Base-by-base conservation (phyloP, 2,113 vertebrate species). In the Paraplagusia blochii region DNA sequence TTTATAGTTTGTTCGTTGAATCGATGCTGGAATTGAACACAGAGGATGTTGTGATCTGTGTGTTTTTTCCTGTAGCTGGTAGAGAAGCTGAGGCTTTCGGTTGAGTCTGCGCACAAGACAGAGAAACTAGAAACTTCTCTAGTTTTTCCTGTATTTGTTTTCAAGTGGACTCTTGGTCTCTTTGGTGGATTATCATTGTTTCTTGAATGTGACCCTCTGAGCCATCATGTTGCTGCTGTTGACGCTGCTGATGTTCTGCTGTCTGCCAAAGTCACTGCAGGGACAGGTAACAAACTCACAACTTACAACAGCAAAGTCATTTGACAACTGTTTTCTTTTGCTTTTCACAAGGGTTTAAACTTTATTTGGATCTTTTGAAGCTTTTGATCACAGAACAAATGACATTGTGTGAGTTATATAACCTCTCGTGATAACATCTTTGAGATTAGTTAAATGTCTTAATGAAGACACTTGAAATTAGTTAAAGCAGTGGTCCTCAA, bases 231-330 rank as follows among this genome's bases (percentile, higher is more conserved):
- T 72, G 44, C 54, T 76, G 8, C 59, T 69, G 47, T 54, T 72
- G 44, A 52, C 74, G 8, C 59, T 75, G 51, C 63, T 70, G 33
- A 45, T 74, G 9, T 54, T 79, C 45, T 40, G 53, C 45, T 40
- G 53, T 16, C 50, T 74, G 51, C 74, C 72, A 11, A 61, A 63
- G 1, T 78, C 76, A 44, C 46, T 45, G 35, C 78, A 83, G 46
- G 19, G 76, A 51, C 76, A 76, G 84, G 84, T 86, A 84, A 68
- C 14, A 16, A n/a, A 14, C 43, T 15, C 43, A 15, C 43, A 15
- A 49, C 29, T 55, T 60, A 13, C 3, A 35, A 16, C 22, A 4
- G 16, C 40, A 11, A 11, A 46, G 13, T 15, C 1, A 44, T 38
- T 3, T 1, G 7, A 1, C 50, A 19, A 29, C 29, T 43, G 14